Base-by-base conservation (phyloP, 2,113 vertebrate species). In the Pungitius pungitius region DNA sequence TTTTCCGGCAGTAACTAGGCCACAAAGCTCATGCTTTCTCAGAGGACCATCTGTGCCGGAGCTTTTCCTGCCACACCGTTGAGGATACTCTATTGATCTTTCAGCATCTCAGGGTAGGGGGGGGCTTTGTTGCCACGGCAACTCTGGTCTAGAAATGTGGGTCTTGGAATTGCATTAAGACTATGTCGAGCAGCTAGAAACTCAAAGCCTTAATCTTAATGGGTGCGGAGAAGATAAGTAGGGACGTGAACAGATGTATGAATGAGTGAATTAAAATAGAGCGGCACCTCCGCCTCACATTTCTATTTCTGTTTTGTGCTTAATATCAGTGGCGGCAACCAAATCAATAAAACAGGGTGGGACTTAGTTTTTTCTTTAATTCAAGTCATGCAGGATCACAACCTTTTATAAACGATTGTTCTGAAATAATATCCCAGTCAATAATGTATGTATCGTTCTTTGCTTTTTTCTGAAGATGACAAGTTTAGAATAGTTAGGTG, bases 101-200 rank as follows among this genome's bases (percentile, higher is more conserved):
- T 85, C 78, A 83, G 80, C 67, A 86, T 91, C 86, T 90, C 79
- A 37, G 77, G 80, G 71, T 76, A 17, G 52, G 43, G 24, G 27
- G 10, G 67, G 82, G 84, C 82, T 81, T 90, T 82, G 93, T 94
- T 94, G 89, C 93, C 90, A 93, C 69, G 89, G 91, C 90, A 93
- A 93, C 92, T 88, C 88, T 76, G 75, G 62, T 74, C 82, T 85
- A 88, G 86, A 93, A 93, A 93, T 92, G 82, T 86, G 89, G 90
- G 90, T 88, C 92, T 93, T 89, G 92, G 91, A 93, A 93, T 93
- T 80, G 55, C 86, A 94, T 92, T 91, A 92, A 85, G 80, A 86
- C 78, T 75, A 79, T 79, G 78, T 80, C 81, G 85, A 85, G 82
- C 83, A 80, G 82, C 81, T 77, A 56, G 73, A 84, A 82, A 86